Evolutionary conservation across 2,888 invertebrate genomes (phyloP).

Genomic region (Liposcelis brunnea): DNA sequence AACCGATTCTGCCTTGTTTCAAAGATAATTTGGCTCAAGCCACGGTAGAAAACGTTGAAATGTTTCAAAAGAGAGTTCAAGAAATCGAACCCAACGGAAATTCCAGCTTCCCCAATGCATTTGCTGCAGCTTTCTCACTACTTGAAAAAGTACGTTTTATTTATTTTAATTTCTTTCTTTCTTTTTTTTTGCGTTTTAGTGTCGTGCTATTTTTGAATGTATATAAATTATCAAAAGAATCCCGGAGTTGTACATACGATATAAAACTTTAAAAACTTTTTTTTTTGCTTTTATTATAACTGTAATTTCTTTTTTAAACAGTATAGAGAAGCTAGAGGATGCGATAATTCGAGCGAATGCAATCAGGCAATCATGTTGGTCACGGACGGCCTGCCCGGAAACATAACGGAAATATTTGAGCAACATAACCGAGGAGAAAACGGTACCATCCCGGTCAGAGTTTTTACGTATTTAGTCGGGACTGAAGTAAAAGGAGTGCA

Average conservation of each 20-base stretch:
- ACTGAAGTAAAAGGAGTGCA: slow-evolving; percentile 79
- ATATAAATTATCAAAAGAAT: too few relatives aligned
- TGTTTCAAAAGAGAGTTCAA: slow-evolving; percentile 52
- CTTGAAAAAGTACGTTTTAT: slow-evolving; percentile 43
- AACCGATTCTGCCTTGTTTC: slow-evolving; percentile 72
- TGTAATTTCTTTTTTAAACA: not conserved
- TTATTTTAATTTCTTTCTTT: too few relatives aligned
- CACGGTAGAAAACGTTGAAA: slow-evolving; percentile 63
- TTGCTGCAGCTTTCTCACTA: slow-evolving; percentile 67
- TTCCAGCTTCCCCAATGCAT: slow-evolving; percentile 70
- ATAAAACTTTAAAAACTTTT: slow-evolving; percentile 6
- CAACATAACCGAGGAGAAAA: slow-evolving; percentile 59
- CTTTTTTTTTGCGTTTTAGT: too few relatives aligned
- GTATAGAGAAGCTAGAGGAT: slow-evolving; percentile 10
- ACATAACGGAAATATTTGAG: slow-evolving; percentile 69
- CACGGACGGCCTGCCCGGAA: slow-evolving; percentile 85
- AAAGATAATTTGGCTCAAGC: slow-evolving; percentile 70
- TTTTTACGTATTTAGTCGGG: slow-evolving; percentile 92
- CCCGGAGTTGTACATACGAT: too few relatives aligned
- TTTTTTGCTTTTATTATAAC: slow-evolving; percentile 6
- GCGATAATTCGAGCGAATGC: slow-evolving; percentile 37
- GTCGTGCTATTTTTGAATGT: too few relatives aligned
- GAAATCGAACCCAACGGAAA: slow-evolving; percentile 53
- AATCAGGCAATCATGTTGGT: slow-evolving; percentile 95
- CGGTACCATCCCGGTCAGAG: slow-evolving; percentile 62